Percentiles rank a stretch among this genome's conserved stretches.
These are phyloP conservation scores for Vanessa tameamea DNA, from an alignment of 1,140 invertebrate genomes.

Conservation along the genomic window DNA sequence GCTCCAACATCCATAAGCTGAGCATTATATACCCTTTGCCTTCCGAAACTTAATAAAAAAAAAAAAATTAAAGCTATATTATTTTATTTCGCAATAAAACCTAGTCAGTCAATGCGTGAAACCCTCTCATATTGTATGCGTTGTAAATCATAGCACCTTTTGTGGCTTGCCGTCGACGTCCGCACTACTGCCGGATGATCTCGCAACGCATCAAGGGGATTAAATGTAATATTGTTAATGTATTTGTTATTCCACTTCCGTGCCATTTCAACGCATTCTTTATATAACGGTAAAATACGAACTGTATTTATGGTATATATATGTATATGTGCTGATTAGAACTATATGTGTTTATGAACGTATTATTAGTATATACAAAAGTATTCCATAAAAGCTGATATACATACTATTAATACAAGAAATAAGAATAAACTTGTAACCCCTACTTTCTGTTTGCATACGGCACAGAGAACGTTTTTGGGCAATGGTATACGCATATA, in stretches of 20 bases:
- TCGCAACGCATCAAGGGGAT: slow-evolving; percentile 37
- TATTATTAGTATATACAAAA: no score
- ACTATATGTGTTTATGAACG: no score
- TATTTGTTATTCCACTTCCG: slow-evolving; percentile 29
- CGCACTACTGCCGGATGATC: slow-evolving; percentile 49
- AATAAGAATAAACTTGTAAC: no score
- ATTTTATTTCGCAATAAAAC: not conserved
- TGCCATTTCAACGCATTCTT: slow-evolving; percentile 26
- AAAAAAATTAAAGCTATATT: not conserved
- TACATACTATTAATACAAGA: no score
- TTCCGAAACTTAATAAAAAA: no score
- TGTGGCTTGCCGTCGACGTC: slow-evolving; percentile 48
- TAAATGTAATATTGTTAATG: slow-evolving; percentile 42
- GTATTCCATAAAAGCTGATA: no score
- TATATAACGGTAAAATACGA: slow-evolving; percentile 6
- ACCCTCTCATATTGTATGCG: slow-evolving; percentile 36
- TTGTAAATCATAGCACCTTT: slow-evolving; percentile 66
- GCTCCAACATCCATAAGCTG: no score
- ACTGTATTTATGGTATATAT: not conserved
- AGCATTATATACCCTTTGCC: no score
- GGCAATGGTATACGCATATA: no score
- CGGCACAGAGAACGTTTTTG: no score
- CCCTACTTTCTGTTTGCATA: no score
- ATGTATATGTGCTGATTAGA: not conserved
- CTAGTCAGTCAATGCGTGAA: slow-evolving; percentile 32